Base-by-base conservation (phyloP, 2,797 vertebrate genomes). In the Sparus aurata region DNA sequence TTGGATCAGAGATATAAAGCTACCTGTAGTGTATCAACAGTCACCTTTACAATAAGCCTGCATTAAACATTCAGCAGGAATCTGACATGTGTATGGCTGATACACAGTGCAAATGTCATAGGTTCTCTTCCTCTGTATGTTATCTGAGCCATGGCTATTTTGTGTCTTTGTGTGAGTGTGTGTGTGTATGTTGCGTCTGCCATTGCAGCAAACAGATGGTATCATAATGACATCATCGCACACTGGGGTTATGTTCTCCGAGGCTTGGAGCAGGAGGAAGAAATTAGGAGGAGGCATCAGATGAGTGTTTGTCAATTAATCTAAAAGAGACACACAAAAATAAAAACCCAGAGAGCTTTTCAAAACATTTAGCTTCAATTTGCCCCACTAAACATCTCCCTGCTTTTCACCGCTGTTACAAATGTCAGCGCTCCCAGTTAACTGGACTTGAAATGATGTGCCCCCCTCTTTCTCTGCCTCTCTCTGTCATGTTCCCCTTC, bases 141-240 rank as follows among this genome's bases (percentile, higher is more conserved):
- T 88, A 92, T 90, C 85, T 88, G 90, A 90, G 89, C 82, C 73
- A 52, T 10, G 22, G 69, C 75, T 75, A 79, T 77, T 72, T 61
- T 58, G 25, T 81, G 73, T 43, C 58, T 63, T 61, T 57, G 69
- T 63, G 65, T 64, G 41, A 23, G 27, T 81, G 70, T 66, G 57
- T 69, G 54, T 72, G 70, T 83, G 57, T 73, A 46, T 66, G 58
- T 67, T 82, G 77, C 70, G 62, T 90, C 79, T 89, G 83, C 82
- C 83, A 77, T 86, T 82, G 84, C 85, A 85, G 81, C 82, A 87
- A 91, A 88, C 93, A 94, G 93, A 93, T 94, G 93, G 92, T 90
- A 88, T 91, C 89, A 90, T 91, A 82, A 93, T 93, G 92, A 93
- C 93, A 92, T 93, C 93, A 92, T 87, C 82, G 88, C 88, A 88